Percentiles rank a stretch among this genome's conserved stretches.
Conservation (phyloP, 2,888 invertebrate species). For the Dione juno region DNA sequence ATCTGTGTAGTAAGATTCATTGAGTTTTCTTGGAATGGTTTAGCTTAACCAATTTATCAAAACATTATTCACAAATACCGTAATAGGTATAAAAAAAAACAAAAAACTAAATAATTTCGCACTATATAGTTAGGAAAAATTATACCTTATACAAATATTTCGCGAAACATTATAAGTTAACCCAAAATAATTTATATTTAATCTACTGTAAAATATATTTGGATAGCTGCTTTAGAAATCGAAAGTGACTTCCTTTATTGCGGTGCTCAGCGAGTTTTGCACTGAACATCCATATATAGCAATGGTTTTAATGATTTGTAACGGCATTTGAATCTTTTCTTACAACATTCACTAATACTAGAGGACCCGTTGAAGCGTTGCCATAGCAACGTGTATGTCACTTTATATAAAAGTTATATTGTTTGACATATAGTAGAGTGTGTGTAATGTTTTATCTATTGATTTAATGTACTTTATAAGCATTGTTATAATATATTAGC, state of each 20-base stretch:
- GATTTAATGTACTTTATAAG: too few relatives aligned
- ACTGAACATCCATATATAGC: conserved; percentile 10
- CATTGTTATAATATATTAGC: too few relatives aligned
- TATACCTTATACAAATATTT: background rate
- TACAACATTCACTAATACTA: background rate
- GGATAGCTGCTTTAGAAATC: conserved; percentile 38
- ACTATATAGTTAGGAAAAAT: background rate
- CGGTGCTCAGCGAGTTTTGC: conserved; percentile 28
- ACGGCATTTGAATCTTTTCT: background rate
- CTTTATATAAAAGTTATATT: too few relatives aligned
- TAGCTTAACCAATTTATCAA: background rate
- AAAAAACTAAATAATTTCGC: background rate
- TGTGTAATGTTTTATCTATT: too few relatives aligned
- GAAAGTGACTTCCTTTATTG: conserved; percentile 40
- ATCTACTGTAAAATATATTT: conserved; percentile 36
- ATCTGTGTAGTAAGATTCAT: too few relatives aligned
- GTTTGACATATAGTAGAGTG: too few relatives aligned
- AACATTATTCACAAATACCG: background rate
- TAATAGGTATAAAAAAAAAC: background rate
- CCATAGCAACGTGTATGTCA: too few relatives aligned
- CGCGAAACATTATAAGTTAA: background rate
- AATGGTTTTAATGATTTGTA: conserved; percentile 6
- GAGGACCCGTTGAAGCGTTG: too few relatives aligned
- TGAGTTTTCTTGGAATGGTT: too few relatives aligned
- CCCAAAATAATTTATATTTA: conserved; percentile 24